These are phyloP conservation scores for Caenorhabditis sulstoni DNA, from an alignment of 2,888 invertebrate species.

Conservation along the genomic window DNA sequence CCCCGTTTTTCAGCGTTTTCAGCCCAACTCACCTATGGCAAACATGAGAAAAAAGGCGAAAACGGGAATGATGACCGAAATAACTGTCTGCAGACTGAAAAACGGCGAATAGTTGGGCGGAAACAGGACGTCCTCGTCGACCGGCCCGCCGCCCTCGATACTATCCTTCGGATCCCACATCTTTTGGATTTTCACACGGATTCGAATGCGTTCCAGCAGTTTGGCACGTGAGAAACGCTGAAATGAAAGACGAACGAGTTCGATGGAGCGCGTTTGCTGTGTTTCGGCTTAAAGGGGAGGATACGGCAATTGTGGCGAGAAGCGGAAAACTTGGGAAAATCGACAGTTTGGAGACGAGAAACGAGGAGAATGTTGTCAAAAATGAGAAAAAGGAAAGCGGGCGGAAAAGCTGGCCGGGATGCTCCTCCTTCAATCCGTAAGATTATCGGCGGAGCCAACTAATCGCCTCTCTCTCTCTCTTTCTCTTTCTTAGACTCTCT, in stretches of 20 bases:
- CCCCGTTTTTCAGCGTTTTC: neutral
- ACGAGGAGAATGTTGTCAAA: no score
- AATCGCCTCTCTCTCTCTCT: neutral
- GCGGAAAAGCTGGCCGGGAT: no score
- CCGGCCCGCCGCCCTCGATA: conserved; percentile 34
- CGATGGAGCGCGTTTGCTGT: neutral
- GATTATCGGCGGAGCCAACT: neutral
- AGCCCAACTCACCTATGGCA: conserved; percentile 38
- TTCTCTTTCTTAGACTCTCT: no score
- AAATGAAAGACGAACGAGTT: no score
- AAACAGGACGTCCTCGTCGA: conserved; percentile 37
- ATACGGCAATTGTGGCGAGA: neutral
- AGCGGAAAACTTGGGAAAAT: neutral
- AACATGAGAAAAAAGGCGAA: conserved; percentile 60
- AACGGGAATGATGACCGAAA: conserved; percentile 53
- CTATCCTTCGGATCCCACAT: conserved; percentile 56
- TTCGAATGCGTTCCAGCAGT: conserved; percentile 35
- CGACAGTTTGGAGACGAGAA: neutral
- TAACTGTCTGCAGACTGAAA: conserved; percentile 48
- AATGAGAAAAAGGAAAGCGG: neutral
- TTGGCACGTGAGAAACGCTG: neutral
- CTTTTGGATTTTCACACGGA: conserved; percentile 13
- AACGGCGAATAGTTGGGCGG: conserved; percentile 57
- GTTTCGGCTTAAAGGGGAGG: no score
- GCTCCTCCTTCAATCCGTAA: neutral